A percentile compares a stretch with the other conserved stretches of the same genome.
These are phyloP conservation scores for Lamprotornis superbus DNA, from an alignment of 2,113 vertebrate genomes.

Conservation along the genomic window DNA sequence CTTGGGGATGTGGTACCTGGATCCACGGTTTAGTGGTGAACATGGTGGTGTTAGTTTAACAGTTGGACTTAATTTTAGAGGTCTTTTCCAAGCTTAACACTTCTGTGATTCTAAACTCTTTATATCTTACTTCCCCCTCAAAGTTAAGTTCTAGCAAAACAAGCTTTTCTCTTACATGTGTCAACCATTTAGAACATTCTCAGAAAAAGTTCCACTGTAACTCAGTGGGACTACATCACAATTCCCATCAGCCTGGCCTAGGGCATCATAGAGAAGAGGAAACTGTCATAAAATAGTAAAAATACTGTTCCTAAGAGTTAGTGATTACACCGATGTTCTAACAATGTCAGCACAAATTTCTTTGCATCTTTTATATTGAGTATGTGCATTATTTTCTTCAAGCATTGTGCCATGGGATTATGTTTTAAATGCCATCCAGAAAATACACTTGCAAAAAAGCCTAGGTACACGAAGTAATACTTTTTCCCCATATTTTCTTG, in stretches of 20 bases:
- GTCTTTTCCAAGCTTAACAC: neutral
- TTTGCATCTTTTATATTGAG: neutral
- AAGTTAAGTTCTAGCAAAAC: neutral
- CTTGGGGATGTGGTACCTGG: neutral
- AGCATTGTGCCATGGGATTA: neutral
- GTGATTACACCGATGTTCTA: neutral
- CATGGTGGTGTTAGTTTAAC: neutral
- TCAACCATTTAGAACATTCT: neutral
- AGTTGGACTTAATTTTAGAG: neutral
- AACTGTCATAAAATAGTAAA: neutral
- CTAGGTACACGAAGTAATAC: neutral
- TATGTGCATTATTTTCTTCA: neutral
- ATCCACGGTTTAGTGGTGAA: neutral
- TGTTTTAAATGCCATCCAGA: neutral
- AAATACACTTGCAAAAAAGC: neutral
- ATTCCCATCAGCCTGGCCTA: neutral
- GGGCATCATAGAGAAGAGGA: neutral
- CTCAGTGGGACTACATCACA: too few relatives aligned
- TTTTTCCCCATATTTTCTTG: neutral
- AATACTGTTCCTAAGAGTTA: neutral
- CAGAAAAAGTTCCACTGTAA: neutral
- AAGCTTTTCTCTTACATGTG: neutral
- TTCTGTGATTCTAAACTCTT: neutral
- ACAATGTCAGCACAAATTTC: neutral
- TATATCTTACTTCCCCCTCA: neutral